Base-by-base conservation (phyloP, 1,140 invertebrate species). In the Tetragnatha versicolor region DNA sequence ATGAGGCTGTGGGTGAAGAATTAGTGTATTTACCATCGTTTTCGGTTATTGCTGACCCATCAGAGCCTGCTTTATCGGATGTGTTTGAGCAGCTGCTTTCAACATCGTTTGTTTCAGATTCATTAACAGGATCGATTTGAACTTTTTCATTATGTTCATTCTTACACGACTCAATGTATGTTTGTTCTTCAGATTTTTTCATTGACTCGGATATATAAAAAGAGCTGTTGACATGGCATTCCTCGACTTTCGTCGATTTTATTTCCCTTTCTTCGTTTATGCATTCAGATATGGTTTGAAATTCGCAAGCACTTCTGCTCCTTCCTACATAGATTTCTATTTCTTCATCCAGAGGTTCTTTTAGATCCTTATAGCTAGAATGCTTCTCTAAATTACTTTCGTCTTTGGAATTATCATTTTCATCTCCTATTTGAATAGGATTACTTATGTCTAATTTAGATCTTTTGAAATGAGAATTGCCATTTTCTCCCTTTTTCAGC, bases 261-360 rank as follows among this genome's bases (percentile, higher is more conserved):
- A 17, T 51, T 51, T 14, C 7, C 9, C 9, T 2, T 1, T 14
- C n/a, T 45, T n/a, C n/a, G 12, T 45, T 10, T 45, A 45, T 1
- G 12, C n/a, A 45, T 45, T 45, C n/a, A 10, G 12, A 2, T n/a
- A 51, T 17, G 25, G n/a, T 51, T 22, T 9, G 20, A 9, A 2
- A 20, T 7, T 3, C 25, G n/a, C 9, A n/a, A n/a, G n/a, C n/a
- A 37, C 2, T 37, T n/a, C 25, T 10, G 17, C 12, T 37, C 27
- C 29, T 49, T 0, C 58, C 45, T n/a, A 25, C 22, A 29, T 69
- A 68, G 2, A 79, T 68, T 31, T 58, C 76, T 17, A 68, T 69
- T 58, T 79, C 65, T 3, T 79, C 76, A 49, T 69, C 76, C 25
- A 79, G 6, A 31, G 76, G 65, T 31, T 79, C 76, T 33, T 53